Evolutionary conservation across 2,113 vertebrate species (phyloP).

Genomic region (Promerops cafer): DNA sequence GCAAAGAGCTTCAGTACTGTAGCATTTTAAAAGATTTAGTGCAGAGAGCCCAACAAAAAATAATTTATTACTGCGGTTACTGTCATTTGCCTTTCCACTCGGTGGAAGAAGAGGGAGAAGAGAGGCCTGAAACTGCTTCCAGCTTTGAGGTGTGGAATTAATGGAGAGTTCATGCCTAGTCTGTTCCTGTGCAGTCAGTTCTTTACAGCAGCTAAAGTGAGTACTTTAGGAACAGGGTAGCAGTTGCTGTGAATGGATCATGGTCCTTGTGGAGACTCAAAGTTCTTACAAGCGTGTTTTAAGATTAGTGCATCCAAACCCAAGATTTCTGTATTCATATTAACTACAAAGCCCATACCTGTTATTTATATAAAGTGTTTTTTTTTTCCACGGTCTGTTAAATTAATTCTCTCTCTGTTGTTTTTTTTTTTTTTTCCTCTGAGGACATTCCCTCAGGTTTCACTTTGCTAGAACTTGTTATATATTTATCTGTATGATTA

Average conservation of each 20-base stretch:
- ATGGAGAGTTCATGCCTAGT: background rate
- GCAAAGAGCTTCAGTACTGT: background rate
- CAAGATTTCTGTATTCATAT: background rate
- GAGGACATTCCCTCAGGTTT: background rate
- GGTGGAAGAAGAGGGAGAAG: background rate
- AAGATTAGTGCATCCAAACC: background rate
- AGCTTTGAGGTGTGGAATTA: background rate
- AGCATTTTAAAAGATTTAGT: background rate
- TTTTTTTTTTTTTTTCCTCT: background rate
- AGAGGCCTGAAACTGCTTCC: background rate
- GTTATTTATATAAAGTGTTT: rapidly evolving
- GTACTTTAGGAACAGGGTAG: background rate
- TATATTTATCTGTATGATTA: background rate
- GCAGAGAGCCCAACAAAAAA: background rate
- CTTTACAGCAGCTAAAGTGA: background rate
- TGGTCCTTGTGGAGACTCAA: background rate
- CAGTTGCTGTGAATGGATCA: background rate
- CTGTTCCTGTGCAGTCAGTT: background rate
- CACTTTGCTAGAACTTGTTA: background rate
- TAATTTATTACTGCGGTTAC: background rate
- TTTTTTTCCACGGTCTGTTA: background rate
- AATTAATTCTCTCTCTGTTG: background rate
- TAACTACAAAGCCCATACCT: background rate
- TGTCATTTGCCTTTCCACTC: background rate
- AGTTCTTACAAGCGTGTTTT: background rate